Base-by-base conservation (phyloP, 1,140 invertebrate species). In the Philotrypesis tridentata region DNA sequence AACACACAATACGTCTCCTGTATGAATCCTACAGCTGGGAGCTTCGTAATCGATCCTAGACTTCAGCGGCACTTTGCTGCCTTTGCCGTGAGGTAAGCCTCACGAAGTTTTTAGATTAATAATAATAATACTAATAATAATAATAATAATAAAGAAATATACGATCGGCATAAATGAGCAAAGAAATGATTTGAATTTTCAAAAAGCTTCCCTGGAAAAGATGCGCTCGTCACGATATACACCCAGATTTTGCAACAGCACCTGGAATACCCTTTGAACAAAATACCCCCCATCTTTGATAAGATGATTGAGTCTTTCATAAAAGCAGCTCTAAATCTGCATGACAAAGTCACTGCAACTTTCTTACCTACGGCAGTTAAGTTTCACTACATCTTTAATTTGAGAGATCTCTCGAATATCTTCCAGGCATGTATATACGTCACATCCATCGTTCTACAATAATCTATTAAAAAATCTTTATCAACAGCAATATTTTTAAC, bases 21-120 rank as follows among this genome's bases (percentile, higher is more conserved):
- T 88, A 99, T 99, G 98, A 99, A 99, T 92, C 98, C 98, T 0
- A 98, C 97, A 0, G 96, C 97, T 29, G 98, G 98, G 37, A 98
- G 96, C 84, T 99, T 99, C 87, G 97, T 96, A 5, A 98, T 99
- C 61, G 96, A 98, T 93, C 94, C 97, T 0, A 93, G 98, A 25
- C 93, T 99, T 1, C 97, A 98, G 90, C 93, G 98, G 82, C 97
- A 99, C 90, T 99, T 99, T 90, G 96, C 95, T 85, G 97, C 98
- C 6, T 99, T 99, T 90, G 96, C 97, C 63, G 94, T 98, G 17
- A 95, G 94, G 95, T 95, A 31, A 9, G 6, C 0, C 17, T 3
- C 14, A 17, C 43, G 21, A 55, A 60, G n/a, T 25, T 48, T 72
- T 17, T 77, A 78, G 12, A 60, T 9, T 77, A 29, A 74, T 79